A percentile compares a stretch with the other conserved stretches of the same genome.
Conservation (phyloP, 2,888 invertebrate species). For the Oscheius onirici region DNA sequence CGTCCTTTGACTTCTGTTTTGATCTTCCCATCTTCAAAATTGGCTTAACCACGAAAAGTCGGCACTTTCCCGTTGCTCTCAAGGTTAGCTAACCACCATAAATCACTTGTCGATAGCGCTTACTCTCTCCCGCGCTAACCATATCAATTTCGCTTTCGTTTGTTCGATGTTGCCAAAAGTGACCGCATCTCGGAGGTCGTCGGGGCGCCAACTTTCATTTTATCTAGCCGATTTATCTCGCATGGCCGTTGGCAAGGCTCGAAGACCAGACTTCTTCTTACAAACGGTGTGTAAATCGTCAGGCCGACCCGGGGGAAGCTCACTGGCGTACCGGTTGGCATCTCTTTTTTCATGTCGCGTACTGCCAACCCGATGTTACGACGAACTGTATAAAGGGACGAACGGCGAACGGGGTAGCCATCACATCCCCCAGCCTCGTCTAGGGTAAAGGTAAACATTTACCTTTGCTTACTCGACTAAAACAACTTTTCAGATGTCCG, state of each 20-base stretch:
- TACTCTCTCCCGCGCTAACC: background rate
- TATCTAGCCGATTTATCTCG: too few relatives aligned
- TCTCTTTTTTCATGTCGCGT: conserved; percentile 20
- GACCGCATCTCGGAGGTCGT: too few relatives aligned
- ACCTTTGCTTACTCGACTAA: background rate
- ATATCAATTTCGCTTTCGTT: conserved; percentile 8
- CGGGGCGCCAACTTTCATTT: too few relatives aligned
- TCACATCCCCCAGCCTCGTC: background rate
- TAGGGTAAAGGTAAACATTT: conserved; percentile 14
- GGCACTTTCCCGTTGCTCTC: too few relatives aligned
- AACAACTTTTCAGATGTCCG: conserved; percentile 36
- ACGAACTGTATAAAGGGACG: conserved; percentile 13
- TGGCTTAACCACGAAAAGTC: too few relatives aligned
- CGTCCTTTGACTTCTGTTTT: too few relatives aligned
- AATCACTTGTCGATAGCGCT: too few relatives aligned
- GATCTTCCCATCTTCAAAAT: too few relatives aligned
- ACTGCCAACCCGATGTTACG: conserved; percentile 17
- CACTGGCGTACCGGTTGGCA: conserved; percentile 2
- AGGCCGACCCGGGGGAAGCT: too few relatives aligned
- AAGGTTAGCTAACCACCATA: too few relatives aligned
- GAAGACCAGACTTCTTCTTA: background rate
- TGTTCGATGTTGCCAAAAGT: too few relatives aligned
- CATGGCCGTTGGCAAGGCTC: too few relatives aligned
- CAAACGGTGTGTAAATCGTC: conserved; percentile 1
- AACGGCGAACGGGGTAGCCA: conserved; percentile 1